These are phyloP conservation scores for Metellina segmentata DNA, from an alignment of 2,888 invertebrate genomes.

Conservation along the genomic window DNA sequence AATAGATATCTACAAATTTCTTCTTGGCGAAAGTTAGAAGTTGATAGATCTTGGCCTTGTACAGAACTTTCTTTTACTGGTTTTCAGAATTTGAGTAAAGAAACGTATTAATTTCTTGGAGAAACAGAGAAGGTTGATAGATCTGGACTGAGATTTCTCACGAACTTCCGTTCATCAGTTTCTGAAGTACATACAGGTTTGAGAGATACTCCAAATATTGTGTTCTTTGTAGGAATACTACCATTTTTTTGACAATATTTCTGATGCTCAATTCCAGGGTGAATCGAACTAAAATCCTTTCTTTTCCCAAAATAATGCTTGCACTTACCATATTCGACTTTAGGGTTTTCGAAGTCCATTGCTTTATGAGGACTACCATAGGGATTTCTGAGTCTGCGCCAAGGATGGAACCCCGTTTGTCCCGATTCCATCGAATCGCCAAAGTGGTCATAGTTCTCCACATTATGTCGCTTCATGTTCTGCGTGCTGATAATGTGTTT, in stretches of 20 bases:
- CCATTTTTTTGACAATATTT: not conserved
- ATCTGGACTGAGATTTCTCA: not conserved
- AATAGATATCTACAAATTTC: no score
- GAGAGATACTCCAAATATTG: slow-evolving; percentile 18
- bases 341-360: no score
- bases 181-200: not conserved
- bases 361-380: not conserved
- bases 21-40: no score
- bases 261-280: no score
- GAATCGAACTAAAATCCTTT: not conserved
- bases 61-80: no score
- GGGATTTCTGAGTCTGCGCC: not conserved
- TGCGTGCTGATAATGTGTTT: not conserved
- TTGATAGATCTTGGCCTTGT: no score
- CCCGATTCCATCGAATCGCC: not conserved
- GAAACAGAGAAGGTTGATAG: not conserved
- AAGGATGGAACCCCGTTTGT: not conserved
- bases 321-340: not conserved
- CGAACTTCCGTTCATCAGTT: not conserved
- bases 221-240: not conserved
- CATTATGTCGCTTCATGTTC: not conserved
- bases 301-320: not conserved
- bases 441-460: not conserved
- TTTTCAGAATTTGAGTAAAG: no score
- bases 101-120: not conserved